Percentiles rank a stretch among this genome's conserved stretches.
phyloP scores from a whole-genome alignment of 2,113 vertebrate species.

The Condylura cristata region DNA sequence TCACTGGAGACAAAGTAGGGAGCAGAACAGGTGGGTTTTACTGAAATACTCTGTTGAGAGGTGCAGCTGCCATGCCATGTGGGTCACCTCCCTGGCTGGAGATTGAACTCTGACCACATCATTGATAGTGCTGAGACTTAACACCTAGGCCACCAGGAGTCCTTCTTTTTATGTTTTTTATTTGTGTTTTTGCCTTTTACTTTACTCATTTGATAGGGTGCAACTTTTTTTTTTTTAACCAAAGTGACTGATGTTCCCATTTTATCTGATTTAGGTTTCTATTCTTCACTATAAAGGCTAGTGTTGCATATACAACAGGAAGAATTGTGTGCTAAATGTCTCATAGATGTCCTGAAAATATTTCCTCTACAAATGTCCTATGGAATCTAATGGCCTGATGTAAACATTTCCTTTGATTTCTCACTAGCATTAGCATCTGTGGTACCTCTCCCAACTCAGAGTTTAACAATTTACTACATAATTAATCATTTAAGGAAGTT shows the following conservation, averaged over 20 bases:
- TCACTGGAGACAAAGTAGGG: too few relatives aligned
- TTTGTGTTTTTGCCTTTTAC: neutral
- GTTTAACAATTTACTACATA: neutral
- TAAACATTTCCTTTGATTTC: slow-evolving; percentile 5
- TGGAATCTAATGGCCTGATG: neutral
- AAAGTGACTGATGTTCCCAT: neutral
- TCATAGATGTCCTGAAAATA: neutral
- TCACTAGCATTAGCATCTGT: neutral
- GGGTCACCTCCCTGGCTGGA: too few relatives aligned
- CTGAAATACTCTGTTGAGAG: too few relatives aligned
- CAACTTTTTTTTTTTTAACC: neutral
- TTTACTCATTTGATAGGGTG: neutral
- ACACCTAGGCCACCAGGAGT: too few relatives aligned
- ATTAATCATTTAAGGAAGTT: neutral
- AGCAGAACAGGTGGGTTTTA: too few relatives aligned
- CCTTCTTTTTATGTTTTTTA: neutral
- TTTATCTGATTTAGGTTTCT: neutral
- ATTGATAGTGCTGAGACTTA: too few relatives aligned
- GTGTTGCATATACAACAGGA: neutral
- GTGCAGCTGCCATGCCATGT: too few relatives aligned
- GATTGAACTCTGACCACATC: too few relatives aligned
- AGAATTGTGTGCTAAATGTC: neutral
- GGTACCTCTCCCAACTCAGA: neutral
- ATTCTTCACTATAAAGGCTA: neutral
- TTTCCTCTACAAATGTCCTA: neutral